Evolutionary conservation across 2,113 vertebrate genomes (phyloP), one percentile per base, ranked within the genome.

Genomic region (Catagonus wagneri): DNA sequence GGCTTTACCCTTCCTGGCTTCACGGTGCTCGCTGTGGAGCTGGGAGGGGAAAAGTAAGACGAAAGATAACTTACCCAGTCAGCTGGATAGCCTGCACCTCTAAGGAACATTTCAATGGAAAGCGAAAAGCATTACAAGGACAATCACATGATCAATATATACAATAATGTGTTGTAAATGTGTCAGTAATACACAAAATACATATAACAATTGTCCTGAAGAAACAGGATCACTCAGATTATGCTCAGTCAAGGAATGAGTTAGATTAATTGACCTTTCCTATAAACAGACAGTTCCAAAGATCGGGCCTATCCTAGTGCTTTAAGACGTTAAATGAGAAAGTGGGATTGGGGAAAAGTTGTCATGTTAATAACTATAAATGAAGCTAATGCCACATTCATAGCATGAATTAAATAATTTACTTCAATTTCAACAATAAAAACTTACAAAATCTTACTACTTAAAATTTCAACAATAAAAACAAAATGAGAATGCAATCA

Each of bases 1-100:
- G 89, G 78, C 39, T 66, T 68, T 69, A 89, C 25, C 89, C 75
- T 86, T 23, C 44, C 25, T 81, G 81, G 22, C 69, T 93, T 96
- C 90, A 95, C 36, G 91, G 58, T 15, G 58, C n/a, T 44, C 32
- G 23, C 69, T 27, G 22, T 39, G 23, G 52, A 52, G 23, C 44
- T 75, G 29, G 11, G 69, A 85, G 44, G 58, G 61, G 19, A 25
- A 27, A 95, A 80, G 80, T 0, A 39, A 25, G 36, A 76, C 20
- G 29, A 56, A 29, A 29, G 36, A 75, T 74, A 60, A 34, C 17
- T 20, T n/a, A 50, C 60, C 23, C 39, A 19, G 63, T 25, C 71
- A 81, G 71, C 58, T 25, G 76, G 66, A 52, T 8, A 74, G 66
- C 61, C 13, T 44, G 68, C 22, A 74, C 2, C 32, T 87, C 27